phyloP scores from a whole-genome alignment of 2,113 vertebrate species.

The Todiramphus saurophagus region DNA sequence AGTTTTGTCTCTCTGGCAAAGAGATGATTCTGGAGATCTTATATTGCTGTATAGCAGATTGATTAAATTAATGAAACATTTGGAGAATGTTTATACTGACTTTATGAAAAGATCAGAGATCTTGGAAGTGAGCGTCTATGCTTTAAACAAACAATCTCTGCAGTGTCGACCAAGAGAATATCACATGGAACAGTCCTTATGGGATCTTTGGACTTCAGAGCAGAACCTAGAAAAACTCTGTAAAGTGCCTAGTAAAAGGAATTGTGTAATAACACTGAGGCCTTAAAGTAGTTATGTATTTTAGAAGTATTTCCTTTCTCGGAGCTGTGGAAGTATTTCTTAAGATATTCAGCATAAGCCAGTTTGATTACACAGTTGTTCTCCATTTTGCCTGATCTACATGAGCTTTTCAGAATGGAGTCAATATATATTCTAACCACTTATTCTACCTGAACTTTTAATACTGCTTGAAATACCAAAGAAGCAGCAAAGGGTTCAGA shows the following conservation, averaged over 20 bases:
- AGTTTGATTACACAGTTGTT: neutral
- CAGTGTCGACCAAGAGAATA: neutral
- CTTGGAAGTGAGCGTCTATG: neutral
- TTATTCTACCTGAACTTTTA: neutral
- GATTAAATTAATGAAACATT: constrained; percentile 16
- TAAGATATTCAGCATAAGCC: neutral
- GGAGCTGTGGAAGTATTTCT: neutral
- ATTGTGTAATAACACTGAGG: neutral
- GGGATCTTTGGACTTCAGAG: neutral
- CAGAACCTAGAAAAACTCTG: neutral
- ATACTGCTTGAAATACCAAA: neutral
- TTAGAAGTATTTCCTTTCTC: neutral
- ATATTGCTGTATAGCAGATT: neutral
- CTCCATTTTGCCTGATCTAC: neutral
- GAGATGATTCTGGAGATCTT: neutral
- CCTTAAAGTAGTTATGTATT: neutral
- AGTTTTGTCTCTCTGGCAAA: neutral
- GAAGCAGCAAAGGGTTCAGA: neutral
- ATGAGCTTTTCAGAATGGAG: neutral
- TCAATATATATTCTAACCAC: neutral
- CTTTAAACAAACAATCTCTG: neutral
- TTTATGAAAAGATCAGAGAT: neutral
- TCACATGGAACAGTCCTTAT: neutral
- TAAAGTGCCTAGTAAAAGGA: neutral
- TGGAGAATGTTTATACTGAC: neutral